These are phyloP conservation scores for Eira barbara DNA, from an alignment of 2,113 vertebrate species.

Conservation along the genomic window DNA sequence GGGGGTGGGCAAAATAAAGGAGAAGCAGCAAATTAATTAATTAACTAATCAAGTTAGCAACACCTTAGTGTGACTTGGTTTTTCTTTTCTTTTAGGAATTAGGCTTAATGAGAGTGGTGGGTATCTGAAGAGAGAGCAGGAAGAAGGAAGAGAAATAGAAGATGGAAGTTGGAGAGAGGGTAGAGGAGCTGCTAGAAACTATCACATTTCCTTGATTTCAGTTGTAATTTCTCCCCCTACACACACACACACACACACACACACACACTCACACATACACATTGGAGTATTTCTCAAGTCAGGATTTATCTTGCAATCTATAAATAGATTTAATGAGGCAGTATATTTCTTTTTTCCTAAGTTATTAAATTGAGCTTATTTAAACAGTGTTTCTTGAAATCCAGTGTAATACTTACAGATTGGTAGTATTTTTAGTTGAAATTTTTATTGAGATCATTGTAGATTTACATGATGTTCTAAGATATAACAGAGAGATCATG, in stretches of 20 bases:
- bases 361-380: conserved; percentile 38
- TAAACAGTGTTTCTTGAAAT: conserved; percentile 42
- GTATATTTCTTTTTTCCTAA: conserved; percentile 29
- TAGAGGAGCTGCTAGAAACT: background rate
- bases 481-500: background rate
- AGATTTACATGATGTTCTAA: conserved; percentile 20
- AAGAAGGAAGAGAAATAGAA: conserved; percentile 21
- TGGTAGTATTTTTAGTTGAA: conserved; percentile 27
- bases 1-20: background rate
- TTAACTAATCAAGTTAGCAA: background rate
- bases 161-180: background rate
- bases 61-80: background rate
- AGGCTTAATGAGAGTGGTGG: background rate
- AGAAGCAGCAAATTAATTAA: background rate
- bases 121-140: background rate
- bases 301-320: conserved; percentile 22
- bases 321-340: conserved; percentile 59
- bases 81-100: conserved; percentile 1
- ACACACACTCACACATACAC: background rate
- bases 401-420: conserved; percentile 35
- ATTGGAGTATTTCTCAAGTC: conserved; percentile 59
- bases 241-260: background rate
- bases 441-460: conserved; percentile 6
- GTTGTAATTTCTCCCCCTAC: conserved; percentile 21
- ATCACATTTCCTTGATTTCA: conserved; percentile 18